Evolutionary conservation across 2,797 vertebrate species (phyloP).

Genomic region (Aeoliscus strigatus): DNA sequence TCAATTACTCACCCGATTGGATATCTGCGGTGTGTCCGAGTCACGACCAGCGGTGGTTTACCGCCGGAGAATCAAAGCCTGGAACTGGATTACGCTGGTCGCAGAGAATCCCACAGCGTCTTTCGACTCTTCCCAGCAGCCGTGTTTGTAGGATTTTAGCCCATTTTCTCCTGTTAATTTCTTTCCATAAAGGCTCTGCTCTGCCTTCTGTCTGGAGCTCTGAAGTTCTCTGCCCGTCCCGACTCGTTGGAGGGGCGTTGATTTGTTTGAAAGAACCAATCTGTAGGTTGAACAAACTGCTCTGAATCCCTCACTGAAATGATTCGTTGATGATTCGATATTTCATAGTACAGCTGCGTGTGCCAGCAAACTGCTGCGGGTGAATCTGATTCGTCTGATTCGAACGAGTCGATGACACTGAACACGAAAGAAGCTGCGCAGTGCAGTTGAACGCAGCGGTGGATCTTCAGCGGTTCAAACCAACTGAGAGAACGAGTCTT

Average conservation of each 20-base stretch:
- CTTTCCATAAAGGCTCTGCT: constrained; percentile 74
- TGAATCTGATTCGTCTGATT: no score
- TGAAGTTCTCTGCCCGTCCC: constrained; percentile 34
- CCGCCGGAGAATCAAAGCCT: constrained; percentile 49
- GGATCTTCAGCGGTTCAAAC: no score
- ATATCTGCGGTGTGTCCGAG: constrained; percentile 40
- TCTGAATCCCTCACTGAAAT: no score
- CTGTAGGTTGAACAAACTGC: no score
- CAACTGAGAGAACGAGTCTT: no score
- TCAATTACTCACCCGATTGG: constrained; percentile 27
- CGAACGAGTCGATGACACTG: no score
- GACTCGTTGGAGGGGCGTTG: constrained; percentile 10
- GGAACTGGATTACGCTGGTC: constrained; percentile 57
- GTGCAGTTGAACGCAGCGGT: no score
- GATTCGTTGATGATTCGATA: no score
- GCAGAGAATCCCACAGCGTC: constrained; percentile 58
- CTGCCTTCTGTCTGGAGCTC: constrained; percentile 47
- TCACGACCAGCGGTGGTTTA: constrained; percentile 53
- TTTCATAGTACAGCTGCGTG: no score
- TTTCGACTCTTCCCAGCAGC: constrained; percentile 67
- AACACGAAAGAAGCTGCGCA: no score
- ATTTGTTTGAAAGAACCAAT: constrained; percentile 31
- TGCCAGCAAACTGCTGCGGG: no score
- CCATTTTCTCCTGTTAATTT: constrained; percentile 75
- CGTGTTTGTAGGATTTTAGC: constrained; percentile 73